Percentiles rank a stretch among this genome's conserved stretches.
Conservation (phyloP, 2,113 vertebrate genomes). For the Callithrix jacchus region DNA sequence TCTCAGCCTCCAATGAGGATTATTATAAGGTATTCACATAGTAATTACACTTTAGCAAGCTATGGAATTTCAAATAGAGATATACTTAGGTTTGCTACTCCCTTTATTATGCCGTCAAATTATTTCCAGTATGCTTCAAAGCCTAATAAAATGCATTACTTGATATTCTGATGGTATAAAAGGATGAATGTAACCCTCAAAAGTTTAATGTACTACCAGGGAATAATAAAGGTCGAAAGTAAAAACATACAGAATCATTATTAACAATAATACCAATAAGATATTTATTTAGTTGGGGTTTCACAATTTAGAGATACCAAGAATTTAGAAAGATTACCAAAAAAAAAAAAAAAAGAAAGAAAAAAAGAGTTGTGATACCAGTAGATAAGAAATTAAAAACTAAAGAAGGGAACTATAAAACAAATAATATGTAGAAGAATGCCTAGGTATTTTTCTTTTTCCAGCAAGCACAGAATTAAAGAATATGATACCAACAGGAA, state of each 20-base stretch:
- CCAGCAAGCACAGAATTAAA: neutral
- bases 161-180: constrained; percentile 24
- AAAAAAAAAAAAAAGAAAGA: neutral
- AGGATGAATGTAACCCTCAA: neutral
- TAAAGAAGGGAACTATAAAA: neutral
- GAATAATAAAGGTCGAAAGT: neutral
- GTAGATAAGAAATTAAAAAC: neutral
- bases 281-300: neutral
- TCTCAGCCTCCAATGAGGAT: constrained; percentile 1
- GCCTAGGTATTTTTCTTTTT: neutral
- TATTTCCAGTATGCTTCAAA: constrained; percentile 54
- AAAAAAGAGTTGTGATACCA: neutral
- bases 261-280: neutral
- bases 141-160: constrained; percentile 13
- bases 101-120: constrained; percentile 48
- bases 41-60: constrained; percentile 37
- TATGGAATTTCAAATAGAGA: constrained; percentile 45
- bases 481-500: neutral
- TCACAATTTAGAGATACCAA: neutral
- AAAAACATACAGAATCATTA: neutral
- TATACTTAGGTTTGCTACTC: constrained; percentile 26
- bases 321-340: neutral
- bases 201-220: neutral
- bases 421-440: neutral
- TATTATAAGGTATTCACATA: constrained; percentile 1